A percentile compares a stretch with the other conserved stretches of the same genome.
Conservation (phyloP, 2,113 vertebrate genomes). For the Taurulus bubalis region DNA sequence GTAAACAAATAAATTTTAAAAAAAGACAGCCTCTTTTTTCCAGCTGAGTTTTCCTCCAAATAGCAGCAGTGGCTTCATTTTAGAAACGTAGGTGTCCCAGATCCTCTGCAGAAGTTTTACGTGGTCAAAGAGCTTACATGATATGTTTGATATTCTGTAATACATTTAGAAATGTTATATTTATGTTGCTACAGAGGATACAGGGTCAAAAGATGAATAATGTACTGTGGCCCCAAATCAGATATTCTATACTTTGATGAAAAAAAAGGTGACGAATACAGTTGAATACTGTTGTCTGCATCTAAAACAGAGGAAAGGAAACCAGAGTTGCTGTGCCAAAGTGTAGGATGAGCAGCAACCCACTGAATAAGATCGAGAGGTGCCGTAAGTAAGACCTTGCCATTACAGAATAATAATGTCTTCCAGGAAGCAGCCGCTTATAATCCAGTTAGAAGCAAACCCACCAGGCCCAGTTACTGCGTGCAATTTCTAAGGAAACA, state of each 20-base stretch:
- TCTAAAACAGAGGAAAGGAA: not conserved
- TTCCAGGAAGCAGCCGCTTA: slow-evolving; percentile 10
- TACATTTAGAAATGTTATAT: not conserved
- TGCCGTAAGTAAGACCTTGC: slow-evolving; percentile 18
- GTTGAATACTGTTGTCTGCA: not conserved
- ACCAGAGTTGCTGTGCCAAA: slow-evolving; percentile 4
- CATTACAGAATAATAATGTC: slow-evolving; percentile 22
- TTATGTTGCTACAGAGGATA: not conserved
- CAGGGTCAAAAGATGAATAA: not conserved
- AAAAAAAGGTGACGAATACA: not conserved
- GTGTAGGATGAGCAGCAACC: slow-evolving; percentile 26
- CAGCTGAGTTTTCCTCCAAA: slow-evolving; percentile 6
- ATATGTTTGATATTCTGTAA: not conserved
- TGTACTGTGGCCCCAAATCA: not conserved
- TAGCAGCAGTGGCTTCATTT: not conserved
- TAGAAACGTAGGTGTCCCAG: not conserved
- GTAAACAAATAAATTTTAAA: not conserved
- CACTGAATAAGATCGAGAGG: slow-evolving; percentile 6
- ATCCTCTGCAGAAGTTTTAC: not conserved
- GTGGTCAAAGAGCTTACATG: not conserved
- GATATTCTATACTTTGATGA: too few species aligned
- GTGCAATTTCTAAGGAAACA: not conserved
- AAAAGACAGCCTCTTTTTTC: slow-evolving; percentile 3
- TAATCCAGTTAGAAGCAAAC: slow-evolving; percentile 34
- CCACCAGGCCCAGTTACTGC: not conserved